These are phyloP conservation scores for Blastobasis adustella DNA, from an alignment of 2,888 invertebrate species.

Conservation along the genomic window DNA sequence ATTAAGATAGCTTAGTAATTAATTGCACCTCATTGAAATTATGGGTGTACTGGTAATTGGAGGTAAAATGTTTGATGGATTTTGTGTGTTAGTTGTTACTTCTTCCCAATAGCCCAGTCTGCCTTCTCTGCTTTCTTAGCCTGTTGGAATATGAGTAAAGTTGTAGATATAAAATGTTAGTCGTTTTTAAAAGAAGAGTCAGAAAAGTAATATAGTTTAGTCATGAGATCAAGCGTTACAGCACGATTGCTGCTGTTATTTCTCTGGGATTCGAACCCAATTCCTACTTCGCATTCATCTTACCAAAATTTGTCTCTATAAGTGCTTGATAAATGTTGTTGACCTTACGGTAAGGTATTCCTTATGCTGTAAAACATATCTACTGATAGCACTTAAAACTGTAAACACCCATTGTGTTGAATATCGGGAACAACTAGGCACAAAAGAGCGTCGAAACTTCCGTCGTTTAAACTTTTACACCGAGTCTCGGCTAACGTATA, in stretches of 20 bases:
- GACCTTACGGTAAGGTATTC: no score
- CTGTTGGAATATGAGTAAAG: slow-evolving; percentile 72
- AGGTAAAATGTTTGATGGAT: slow-evolving; percentile 16
- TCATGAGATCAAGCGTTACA: no score
- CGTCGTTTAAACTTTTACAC: slow-evolving; percentile 5
- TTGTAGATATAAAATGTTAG: neutral
- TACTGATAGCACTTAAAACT: neutral
- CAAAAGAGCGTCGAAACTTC: slow-evolving; percentile 1
- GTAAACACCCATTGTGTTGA: slow-evolving; percentile 1
- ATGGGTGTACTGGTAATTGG: slow-evolving; percentile 23
- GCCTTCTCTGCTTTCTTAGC: slow-evolving; percentile 86
- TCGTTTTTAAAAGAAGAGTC: no score
- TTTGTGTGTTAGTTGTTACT: slow-evolving; percentile 54
- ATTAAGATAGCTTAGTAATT: slow-evolving; percentile 47
- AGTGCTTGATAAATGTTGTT: no score
- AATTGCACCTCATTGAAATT: slow-evolving; percentile 41
- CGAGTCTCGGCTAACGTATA: neutral
- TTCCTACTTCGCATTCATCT: no score
- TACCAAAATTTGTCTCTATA: no score
- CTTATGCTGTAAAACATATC: neutral
- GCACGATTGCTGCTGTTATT: no score
- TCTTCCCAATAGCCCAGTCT: slow-evolving; percentile 80
- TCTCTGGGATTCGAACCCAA: no score
- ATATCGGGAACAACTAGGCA: neutral
- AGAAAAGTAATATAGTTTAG: no score